A percentile compares a stretch with the other conserved stretches of the same genome.
Evolutionary conservation across 2,113 vertebrate genomes (phyloP).

Genomic region (Zosterops borbonicus): DNA sequence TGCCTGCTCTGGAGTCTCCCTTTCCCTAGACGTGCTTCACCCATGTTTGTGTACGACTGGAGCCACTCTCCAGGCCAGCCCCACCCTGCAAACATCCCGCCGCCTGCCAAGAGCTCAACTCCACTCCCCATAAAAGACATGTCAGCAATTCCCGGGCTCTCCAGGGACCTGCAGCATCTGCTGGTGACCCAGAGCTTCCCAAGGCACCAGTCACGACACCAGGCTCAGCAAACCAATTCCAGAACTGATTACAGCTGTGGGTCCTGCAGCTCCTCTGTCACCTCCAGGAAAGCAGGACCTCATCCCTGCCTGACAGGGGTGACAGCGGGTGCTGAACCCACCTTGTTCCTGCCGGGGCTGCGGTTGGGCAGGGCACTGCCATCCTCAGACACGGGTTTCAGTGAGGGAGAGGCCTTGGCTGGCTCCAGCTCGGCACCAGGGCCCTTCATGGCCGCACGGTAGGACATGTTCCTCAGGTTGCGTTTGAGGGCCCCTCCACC

Average conservation of each 20-base stretch:
- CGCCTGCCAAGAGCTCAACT: neutral
- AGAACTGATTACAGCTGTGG: accelerated
- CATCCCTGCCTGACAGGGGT: accelerated
- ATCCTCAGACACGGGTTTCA: slow-evolving; percentile 74
- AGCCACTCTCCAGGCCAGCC: neutral
- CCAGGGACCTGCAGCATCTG: neutral
- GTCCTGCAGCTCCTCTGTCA: neutral
- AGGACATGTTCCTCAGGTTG: slow-evolving; percentile 89
- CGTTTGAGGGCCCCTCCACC: slow-evolving; percentile 68
- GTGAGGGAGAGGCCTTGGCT: neutral
- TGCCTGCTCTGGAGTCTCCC: neutral
- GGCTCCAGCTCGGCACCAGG: neutral
- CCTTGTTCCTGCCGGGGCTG: slow-evolving; percentile 70
- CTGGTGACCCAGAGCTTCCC: neutral
- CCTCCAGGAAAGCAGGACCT: accelerated
- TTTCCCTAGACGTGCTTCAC: neutral
- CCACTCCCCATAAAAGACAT: accelerated
- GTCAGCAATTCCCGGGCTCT: neutral
- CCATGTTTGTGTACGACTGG: neutral
- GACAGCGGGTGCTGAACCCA: neutral
- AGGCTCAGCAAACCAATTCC: neutral
- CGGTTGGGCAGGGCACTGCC: neutral
- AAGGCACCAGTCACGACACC: accelerated
- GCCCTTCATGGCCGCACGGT: slow-evolving; percentile 85
- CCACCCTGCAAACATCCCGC: neutral